These are phyloP conservation scores for Drosophila picticornis DNA, from an alignment of 2,888 invertebrate genomes.

Conservation along the genomic window DNA sequence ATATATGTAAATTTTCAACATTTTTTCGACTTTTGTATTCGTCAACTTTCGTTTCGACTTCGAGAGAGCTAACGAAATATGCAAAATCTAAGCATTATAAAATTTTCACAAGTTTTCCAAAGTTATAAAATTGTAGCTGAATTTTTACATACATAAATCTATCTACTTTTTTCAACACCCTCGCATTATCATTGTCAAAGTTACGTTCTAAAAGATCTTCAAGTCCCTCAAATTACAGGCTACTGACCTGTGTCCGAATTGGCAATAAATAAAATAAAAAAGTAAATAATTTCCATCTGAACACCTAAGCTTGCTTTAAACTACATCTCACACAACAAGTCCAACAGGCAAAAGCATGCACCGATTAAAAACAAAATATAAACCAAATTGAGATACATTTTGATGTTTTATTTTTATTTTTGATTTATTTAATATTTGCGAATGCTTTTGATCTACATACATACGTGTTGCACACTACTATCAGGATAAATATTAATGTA, in stretches of 20 bases:
- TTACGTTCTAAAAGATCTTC: constrained; percentile 2
- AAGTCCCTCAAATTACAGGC: neutral
- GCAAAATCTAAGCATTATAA: neutral
- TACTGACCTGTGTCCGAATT: neutral
- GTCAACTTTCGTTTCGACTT: constrained; percentile 40
- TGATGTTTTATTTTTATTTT: neutral
- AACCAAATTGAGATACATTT: neutral
- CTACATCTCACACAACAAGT: neutral
- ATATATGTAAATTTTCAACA: constrained; percentile 32
- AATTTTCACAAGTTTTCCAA: constrained; percentile 20
- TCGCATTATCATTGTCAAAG: constrained; percentile 22
- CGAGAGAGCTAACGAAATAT: constrained; percentile 36
- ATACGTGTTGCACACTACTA: constrained; percentile 16
- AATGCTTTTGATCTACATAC: constrained; percentile 30
- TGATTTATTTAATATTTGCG: constrained; percentile 21
- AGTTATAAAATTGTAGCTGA: constrained; percentile 9
- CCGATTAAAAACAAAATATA: neutral
- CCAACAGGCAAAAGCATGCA: constrained; percentile 13
- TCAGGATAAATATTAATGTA: neutral
- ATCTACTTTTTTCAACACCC: neutral
- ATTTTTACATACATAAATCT: constrained; percentile 11
- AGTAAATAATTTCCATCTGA: constrained; percentile 7
- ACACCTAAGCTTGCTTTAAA: neutral
- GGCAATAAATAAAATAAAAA: constrained; percentile 18
- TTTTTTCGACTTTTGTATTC: constrained; percentile 45